Base-by-base conservation (phyloP, 1,140 invertebrate genomes). In the Calephelis nemesis region DNA sequence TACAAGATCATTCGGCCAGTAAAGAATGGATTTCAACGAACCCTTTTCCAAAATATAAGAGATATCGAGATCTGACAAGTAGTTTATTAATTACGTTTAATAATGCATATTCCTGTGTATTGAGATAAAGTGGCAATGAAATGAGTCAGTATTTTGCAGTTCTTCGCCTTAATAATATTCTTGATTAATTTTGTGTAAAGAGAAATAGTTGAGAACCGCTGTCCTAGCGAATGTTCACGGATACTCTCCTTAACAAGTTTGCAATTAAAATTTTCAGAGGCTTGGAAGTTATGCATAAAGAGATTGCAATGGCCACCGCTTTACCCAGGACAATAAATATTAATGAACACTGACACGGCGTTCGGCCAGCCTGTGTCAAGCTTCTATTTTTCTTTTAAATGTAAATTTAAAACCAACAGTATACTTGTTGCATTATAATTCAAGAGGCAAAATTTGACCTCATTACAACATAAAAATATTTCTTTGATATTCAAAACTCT, bases 311-410 rank as follows among this genome's bases (percentile, higher is more conserved):
- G 76, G 80, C 78, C 81, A 74, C 70, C 77, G 71, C 75, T 76
- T 76, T 81, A 74, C 68, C 75, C 72, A 73, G 74, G 68, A 72
- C 80, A 79, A 85, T 87, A 85, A 89, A 89, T 88, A 87, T 89
- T 87, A 87, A 89, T 87, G 87, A 86, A 79, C 74, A 75, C 83
- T 82, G 84, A 83, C 85, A 85, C 81, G 76, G 76, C 77, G 79
- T 79, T 78, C 79, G 76, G 75, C 76, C 68, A 73, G 70, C 77
- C 47, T 52, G 69, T 69, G 70, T 76, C 73, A 73, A 74, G 77
- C 74, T 79, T 69, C 77, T 76, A 71, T 83, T 81, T 83, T 87
- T 80, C 82, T 85, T 87, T 87, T 84, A 78, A 82, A 86, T 88
- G 83, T 81, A 83, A 88, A 85, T 88, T 75, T 71, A 74, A 74